Base-by-base conservation (phyloP, 1,140 invertebrate species). In the Macrocentrus cingulum region DNA sequence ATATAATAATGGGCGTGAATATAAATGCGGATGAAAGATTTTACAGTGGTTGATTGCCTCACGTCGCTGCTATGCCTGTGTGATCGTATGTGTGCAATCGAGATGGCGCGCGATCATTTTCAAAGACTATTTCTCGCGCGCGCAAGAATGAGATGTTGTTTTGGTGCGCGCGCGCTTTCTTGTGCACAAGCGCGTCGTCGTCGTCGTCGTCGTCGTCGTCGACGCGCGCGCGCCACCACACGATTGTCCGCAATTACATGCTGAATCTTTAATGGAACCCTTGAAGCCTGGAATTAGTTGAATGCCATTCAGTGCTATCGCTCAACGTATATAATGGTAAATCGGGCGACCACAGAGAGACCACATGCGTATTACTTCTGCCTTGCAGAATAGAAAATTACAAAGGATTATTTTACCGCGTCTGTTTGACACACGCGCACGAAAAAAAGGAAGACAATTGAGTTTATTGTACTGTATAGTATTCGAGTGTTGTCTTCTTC, bases 191-290 rank as follows among this genome's bases (percentile, higher is more conserved):
- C n/a, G 19, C 41, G 45, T 19, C 7, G 20, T 49, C 48, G 11
- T 29, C 22, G 32, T 29, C 15, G 13, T 18, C 32, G 20, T 37
- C 34, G 36, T 39, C 13, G 15, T 29, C 19, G 13, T 18, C 53
- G 32, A 37, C 29, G 29, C 36, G 36, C 36, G 36, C 36, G 45
- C 55, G 49, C 56, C 55, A 57, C 42, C 46, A 58, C 23, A 62
- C 66, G 74, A 77, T 77, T 73, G 66, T 71, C 69, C 71, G 76
- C 77, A 79, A 79, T 79, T 78, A 79, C 74, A 79, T 75, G 76
- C 75, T 79, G 76, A 78, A 79, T 79, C 74, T 78, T 79, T 78
- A 78, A 79, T 79, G 74, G 75, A 74, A 79, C 72, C 73, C 76
- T 78, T 76, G 67, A 68, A 78, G 73, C 63, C 73, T 78, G 75